Evolutionary conservation across 2,888 invertebrate species (phyloP), one percentile per base, ranked within the genome.

Genomic region (Lamproptera curius): DNA sequence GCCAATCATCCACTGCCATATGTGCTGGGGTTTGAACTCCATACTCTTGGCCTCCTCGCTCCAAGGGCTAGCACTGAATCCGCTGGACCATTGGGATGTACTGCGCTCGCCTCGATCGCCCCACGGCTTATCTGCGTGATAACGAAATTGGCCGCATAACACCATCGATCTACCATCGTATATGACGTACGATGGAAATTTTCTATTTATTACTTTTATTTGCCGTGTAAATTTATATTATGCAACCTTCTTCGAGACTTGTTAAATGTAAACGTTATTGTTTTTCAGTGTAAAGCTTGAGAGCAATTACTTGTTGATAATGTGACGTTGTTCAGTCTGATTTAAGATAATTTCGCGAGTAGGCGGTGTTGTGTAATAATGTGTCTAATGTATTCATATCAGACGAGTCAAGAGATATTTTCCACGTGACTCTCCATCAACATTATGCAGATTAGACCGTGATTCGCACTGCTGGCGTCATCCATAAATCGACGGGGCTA

Each of bases 71-170:
- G 50, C 50, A 23, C 51, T 49, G 52, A 57, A 53, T 54, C 70
- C 61, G 56, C 61, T 65, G 51, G 72, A 70, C 76, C 76, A 67
- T 59, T 69, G 67, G 62, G 66, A 69, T 65, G 65, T 71, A 57
- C 62, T 59, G 62, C 62, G 64, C 60, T 65, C 65, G 50, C 65
- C 67, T 59, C 71, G 64, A 56, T 70, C 73, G 67, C 70, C 67
- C 82, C 83, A 76, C 70, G 62, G 74, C 75, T 85, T 85, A 85
- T 85, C 85, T 84, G 69, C 42, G 52, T 72, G 85, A 85, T 85
- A 86, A 85, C 77, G 54, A 75, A 72, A 76, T 82, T 82, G 80
- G 67, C 66, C 67, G 67, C 67, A 71, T 71, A 70, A 69, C 76
- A 83, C 20, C 3, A 5, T 82, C 82, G 83, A 83, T 83, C 82